Percentiles rank a stretch among this genome's conserved stretches.
Evolutionary conservation across 2,888 invertebrate genomes (phyloP).

Genomic region (Papilio demoleus): DNA sequence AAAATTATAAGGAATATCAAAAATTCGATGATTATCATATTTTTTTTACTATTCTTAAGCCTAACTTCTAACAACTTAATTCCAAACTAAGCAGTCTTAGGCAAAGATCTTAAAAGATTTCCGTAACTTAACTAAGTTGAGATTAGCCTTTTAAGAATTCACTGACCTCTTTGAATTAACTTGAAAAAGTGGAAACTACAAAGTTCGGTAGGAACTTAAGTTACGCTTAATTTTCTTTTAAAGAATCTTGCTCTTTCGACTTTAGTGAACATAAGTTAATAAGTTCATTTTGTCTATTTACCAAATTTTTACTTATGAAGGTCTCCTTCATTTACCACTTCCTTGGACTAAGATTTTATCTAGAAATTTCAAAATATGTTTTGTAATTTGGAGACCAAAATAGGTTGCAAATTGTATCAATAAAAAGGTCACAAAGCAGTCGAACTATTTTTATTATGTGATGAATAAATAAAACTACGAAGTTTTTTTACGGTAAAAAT

Average conservation of each 20-base stretch:
- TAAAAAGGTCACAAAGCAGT: no score
- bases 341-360: no score
- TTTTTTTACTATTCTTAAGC: neutral
- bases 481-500: neutral
- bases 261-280: neutral
- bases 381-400: no score
- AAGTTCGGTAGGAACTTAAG: neutral
- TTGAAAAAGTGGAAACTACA: neutral
- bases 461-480: no score
- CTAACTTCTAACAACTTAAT: neutral
- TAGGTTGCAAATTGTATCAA: no score
- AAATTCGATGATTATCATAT: neutral
- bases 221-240: constrained; percentile 10
- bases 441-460: no score
- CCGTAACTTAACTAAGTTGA: constrained; percentile 5
- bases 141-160: neutral
- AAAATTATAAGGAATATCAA: neutral
- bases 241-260: neutral
- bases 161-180: constrained; percentile 12
- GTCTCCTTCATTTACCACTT: neutral
- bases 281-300: neutral
- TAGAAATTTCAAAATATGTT: no score
- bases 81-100: neutral
- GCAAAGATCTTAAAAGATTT: constrained; percentile 9
- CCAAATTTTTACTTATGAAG: neutral